phyloP scores from a whole-genome alignment of 2,797 vertebrate species.

The Balearica regulorum region DNA sequence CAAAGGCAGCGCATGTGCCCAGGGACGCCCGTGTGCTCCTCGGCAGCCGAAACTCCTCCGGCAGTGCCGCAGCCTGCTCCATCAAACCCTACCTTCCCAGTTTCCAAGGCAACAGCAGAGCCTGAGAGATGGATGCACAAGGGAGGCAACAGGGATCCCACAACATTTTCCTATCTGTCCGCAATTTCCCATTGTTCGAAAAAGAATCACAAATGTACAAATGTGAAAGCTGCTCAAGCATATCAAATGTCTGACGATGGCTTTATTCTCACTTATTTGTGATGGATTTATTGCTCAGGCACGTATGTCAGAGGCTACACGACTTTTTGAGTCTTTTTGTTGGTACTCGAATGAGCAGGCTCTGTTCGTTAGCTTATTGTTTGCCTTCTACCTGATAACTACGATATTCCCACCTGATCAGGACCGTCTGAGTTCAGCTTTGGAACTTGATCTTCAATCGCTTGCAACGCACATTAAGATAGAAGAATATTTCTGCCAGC shows the following conservation, averaged over 20 bases:
- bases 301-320: not conserved
- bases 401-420: not conserved
- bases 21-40: not conserved
- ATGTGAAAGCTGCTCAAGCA: not conserved
- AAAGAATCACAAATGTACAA: not conserved
- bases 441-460: not conserved
- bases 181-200: not conserved
- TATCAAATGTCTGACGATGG: not conserved
- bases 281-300: not conserved
- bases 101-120: slow-evolving; percentile 47
- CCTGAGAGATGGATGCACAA: not conserved
- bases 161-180: not conserved
- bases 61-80: not conserved
- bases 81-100: not conserved
- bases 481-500: not conserved
- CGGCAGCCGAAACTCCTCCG: accelerated
- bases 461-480: not conserved
- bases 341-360: not conserved
- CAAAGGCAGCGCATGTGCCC: not conserved
- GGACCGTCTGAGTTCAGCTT: not conserved
- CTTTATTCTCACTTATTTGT: not conserved
- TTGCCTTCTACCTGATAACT: not conserved
- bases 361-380: not conserved
- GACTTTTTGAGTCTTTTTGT: not conserved
- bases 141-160: not conserved